Percentiles rank a stretch among this genome's conserved stretches.
These are phyloP conservation scores for Tylochromis polylepis DNA, from an alignment of 2,113 vertebrate species.

Conservation along the genomic window DNA sequence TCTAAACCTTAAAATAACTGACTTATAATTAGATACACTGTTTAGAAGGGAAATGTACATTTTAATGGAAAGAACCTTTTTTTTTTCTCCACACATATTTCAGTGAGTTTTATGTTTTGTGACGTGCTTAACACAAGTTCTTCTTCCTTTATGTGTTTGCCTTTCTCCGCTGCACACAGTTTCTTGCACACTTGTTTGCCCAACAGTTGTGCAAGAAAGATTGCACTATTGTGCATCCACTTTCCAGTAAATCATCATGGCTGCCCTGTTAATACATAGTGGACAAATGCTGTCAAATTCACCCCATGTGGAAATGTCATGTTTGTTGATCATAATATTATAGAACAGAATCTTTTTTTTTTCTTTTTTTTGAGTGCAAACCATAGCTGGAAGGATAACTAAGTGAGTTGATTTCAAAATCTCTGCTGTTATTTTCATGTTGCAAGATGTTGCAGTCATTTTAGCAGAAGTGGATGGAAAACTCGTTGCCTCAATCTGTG, in stretches of 20 bases:
- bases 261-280: background rate
- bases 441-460: background rate
- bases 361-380: background rate
- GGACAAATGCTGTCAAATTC: background rate
- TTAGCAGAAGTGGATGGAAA: background rate
- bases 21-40: background rate
- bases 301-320: background rate
- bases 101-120: background rate
- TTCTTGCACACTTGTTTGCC: constrained; percentile 6
- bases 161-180: constrained; percentile 27
- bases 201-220: constrained; percentile 27
- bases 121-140: background rate
- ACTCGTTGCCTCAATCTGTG: background rate
- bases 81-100: background rate
- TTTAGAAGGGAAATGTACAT: background rate
- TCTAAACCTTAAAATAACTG: background rate
- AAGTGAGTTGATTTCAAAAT: background rate
- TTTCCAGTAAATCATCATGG: background rate
- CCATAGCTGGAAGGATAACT: background rate
- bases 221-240: background rate
- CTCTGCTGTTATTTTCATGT: background rate
- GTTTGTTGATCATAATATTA: background rate
- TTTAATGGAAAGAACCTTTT: background rate
- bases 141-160: constrained; percentile 18
- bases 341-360: background rate